phyloP scores from a whole-genome alignment of 2,797 vertebrate genomes.

The Galago senegalensis region DNA sequence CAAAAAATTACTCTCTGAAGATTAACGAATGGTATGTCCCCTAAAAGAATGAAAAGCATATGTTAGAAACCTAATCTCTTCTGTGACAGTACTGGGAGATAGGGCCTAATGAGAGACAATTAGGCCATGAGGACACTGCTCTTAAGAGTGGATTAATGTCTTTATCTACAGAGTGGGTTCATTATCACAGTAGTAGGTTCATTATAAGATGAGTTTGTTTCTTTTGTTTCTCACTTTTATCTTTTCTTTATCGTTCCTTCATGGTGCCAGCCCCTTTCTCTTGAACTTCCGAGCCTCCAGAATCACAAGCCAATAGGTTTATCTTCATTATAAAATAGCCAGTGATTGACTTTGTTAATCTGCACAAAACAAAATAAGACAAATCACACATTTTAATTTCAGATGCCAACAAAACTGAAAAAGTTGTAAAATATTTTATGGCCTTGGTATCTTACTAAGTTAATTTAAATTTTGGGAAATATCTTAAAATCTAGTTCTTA shows the following conservation, averaged over 20 bases:
- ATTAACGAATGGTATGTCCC: not conserved
- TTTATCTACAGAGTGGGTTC: not conserved
- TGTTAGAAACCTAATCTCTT: not conserved
- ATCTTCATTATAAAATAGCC: not conserved
- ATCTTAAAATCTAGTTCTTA: not conserved
- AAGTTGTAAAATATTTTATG: not conserved
- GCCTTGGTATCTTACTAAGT: not conserved
- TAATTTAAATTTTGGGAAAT: not conserved
- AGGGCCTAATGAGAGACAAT: no score
- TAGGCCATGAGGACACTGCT: fast-evolving
- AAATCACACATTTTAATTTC: not conserved
- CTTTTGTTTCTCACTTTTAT: not conserved
- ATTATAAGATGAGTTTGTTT: not conserved
- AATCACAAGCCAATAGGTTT: not conserved
- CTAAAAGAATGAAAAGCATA: not conserved
- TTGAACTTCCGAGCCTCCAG: no score
- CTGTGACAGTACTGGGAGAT: no score
- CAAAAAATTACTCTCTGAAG: not conserved
- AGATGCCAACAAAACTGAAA: not conserved
- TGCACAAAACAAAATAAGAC: no score
- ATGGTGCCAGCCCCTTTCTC: fast-evolving
- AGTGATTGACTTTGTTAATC: not conserved
- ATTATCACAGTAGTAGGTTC: not conserved
- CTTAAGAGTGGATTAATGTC: not conserved
- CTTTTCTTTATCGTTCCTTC: not conserved